phyloP scores from a whole-genome alignment of 1,140 invertebrate genomes.

The Ceratina japonica region DNA sequence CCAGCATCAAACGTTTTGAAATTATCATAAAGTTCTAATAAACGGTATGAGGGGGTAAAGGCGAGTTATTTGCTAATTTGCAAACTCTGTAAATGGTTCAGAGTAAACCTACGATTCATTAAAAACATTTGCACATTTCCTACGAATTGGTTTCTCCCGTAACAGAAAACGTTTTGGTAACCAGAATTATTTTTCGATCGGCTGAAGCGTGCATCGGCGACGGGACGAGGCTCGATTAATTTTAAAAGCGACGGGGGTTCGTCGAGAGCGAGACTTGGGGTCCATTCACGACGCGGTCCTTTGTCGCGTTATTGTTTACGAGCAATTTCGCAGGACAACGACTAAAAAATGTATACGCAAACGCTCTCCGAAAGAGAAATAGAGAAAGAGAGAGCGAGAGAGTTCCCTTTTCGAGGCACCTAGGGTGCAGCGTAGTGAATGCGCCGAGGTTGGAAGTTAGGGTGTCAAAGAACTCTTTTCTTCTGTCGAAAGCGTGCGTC shows the following conservation, averaged over 20 bases:
- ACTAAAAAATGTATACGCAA: slow-evolving; percentile 34
- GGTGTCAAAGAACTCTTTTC: slow-evolving; percentile 18
- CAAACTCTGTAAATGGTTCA: too few species aligned
- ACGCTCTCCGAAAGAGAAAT: not conserved
- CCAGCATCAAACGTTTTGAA: too few species aligned
- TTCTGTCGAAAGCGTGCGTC: not conserved
- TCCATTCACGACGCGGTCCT: slow-evolving; percentile 20
- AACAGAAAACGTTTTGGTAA: too few species aligned
- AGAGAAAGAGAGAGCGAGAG: not conserved
- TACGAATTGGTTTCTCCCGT: too few species aligned
- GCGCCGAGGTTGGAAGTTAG: not conserved
- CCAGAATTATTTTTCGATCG: too few species aligned
- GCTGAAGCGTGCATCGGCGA: not conserved
- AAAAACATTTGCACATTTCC: too few species aligned
- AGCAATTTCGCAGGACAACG: slow-evolving; percentile 48
- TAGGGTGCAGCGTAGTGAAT: not conserved
- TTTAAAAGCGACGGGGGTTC: slow-evolving; percentile 27
- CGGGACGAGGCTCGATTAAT: slow-evolving; percentile 31
- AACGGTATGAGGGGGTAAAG: too few species aligned
- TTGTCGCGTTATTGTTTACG: slow-evolving; percentile 48
- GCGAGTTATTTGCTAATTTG: too few species aligned
- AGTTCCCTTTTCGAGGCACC: not conserved
- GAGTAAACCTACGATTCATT: too few species aligned
- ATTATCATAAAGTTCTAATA: too few species aligned
- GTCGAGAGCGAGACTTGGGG: not conserved